These are phyloP conservation scores for Drosophila kanekoi DNA, from an alignment of 2,888 invertebrate species.

Conservation along the genomic window DNA sequence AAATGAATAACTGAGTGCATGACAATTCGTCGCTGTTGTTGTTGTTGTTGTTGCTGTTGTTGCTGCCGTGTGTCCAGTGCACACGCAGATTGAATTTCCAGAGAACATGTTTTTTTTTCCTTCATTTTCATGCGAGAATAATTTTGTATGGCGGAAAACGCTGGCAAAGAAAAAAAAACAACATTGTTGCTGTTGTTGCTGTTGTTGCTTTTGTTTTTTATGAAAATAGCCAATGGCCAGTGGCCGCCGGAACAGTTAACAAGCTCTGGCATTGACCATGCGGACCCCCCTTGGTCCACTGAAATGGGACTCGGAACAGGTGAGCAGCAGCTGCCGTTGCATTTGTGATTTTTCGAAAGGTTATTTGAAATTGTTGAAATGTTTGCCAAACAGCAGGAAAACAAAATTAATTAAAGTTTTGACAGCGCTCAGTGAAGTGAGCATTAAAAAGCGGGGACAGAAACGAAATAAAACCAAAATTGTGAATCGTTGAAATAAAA, in stretches of 20 bases:
- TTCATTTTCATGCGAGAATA: constrained; percentile 77
- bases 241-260: constrained; percentile 31
- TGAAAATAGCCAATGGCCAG: constrained; percentile 44
- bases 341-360: constrained; percentile 36
- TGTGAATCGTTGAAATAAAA: neutral
- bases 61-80: constrained; percentile 43
- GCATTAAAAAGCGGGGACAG: neutral
- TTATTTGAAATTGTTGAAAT: constrained; percentile 51
- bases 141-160: constrained; percentile 70
- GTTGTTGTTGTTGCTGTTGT: too few species aligned
- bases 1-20: constrained; percentile 50
- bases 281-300: neutral
- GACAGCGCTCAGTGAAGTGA: constrained; percentile 1
- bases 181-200: constrained; percentile 22
- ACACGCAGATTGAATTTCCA: constrained; percentile 76
- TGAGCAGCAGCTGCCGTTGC: constrained; percentile 49
- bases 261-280: constrained; percentile 60
- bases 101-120: constrained; percentile 75
- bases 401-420: constrained; percentile 18
- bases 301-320: constrained; percentile 24
- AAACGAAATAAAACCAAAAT: neutral
- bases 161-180: constrained; percentile 40
- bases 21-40: constrained; percentile 30
- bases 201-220: constrained; percentile 16
- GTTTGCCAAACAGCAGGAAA: constrained; percentile 38